Evolutionary conservation across 2,888 invertebrate genomes (phyloP).

Genomic region (Tyria jacobaeae): DNA sequence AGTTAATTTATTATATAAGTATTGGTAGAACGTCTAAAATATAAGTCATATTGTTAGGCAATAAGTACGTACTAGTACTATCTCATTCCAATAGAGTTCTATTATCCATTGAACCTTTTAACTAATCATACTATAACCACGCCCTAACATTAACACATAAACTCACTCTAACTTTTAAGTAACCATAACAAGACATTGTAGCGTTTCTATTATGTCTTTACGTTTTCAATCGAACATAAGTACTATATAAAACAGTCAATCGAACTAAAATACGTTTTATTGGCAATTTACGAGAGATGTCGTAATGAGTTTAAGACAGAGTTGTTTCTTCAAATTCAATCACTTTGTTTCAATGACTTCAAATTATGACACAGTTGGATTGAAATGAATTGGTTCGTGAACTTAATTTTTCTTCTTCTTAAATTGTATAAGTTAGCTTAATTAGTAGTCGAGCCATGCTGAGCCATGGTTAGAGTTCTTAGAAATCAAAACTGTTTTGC

Average conservation of each 20-base stretch:
- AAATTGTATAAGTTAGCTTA: no score
- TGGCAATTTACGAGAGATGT: slow-evolving; percentile 26
- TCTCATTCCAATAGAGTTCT: not conserved
- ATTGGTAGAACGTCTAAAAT: no score
- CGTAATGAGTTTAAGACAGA: slow-evolving; percentile 70
- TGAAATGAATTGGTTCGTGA: slow-evolving; percentile 21
- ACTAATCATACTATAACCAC: slow-evolving; percentile 14
- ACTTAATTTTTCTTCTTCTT: not conserved
- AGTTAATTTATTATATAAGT: no score
- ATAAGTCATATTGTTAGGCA: no score
- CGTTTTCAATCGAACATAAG: slow-evolving; percentile 39
- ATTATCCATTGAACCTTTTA: slow-evolving; percentile 25
- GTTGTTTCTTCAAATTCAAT: slow-evolving; percentile 75
- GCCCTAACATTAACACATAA: slow-evolving; percentile 17
- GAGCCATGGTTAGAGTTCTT: no score
- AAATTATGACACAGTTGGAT: slow-evolving; percentile 25
- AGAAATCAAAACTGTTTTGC: no score
- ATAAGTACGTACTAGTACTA: no score
- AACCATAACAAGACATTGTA: slow-evolving; percentile 32
- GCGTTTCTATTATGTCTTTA: slow-evolving; percentile 24
- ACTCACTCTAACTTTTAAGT: slow-evolving; percentile 28
- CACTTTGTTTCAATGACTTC: slow-evolving; percentile 69
- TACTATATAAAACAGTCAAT: slow-evolving; percentile 53
- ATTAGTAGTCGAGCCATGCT: no score
- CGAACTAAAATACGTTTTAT: slow-evolving; percentile 64